Percentiles rank a stretch among this genome's conserved stretches.
Evolutionary conservation across 2,888 invertebrate genomes (phyloP).

Genomic region (Cantharis rustica): DNA sequence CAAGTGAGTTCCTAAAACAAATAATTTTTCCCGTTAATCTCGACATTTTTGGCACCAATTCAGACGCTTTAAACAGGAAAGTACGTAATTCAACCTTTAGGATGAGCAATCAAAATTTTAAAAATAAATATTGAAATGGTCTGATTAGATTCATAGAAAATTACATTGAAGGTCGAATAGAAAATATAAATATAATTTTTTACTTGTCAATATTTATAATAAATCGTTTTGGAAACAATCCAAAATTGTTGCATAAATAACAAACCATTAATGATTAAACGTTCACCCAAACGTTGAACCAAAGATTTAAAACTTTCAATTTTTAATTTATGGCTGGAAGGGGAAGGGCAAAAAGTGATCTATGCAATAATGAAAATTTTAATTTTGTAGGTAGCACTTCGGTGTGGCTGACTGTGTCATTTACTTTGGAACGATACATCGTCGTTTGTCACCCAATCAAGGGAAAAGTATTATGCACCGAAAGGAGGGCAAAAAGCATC

Average conservation of each 20-base stretch:
- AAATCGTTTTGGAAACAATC: constrained; percentile 8
- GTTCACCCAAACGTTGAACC: background rate
- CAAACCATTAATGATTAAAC: background rate
- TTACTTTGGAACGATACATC: constrained; percentile 77
- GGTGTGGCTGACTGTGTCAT: constrained; percentile 76
- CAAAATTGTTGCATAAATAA: background rate
- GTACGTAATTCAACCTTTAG: background rate
- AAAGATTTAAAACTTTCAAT: background rate
- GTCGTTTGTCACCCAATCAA: constrained; percentile 76
- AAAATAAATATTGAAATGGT: background rate
- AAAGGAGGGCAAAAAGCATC: constrained; percentile 69
- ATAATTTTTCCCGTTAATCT: constrained; percentile 2
- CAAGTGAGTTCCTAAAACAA: constrained; percentile 58
- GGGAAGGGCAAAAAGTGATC: background rate
- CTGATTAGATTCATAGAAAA: background rate
- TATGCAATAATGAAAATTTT: background rate
- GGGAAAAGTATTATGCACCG: constrained; percentile 72
- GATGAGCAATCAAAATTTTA: background rate
- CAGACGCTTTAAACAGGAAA: background rate
- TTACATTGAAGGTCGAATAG: background rate
- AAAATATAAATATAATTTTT: background rate
- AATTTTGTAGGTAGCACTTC: constrained; percentile 64
- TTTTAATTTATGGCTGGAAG: background rate
- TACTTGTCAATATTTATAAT: constrained; percentile 14
- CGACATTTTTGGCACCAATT: background rate